phyloP scores from a whole-genome alignment of 2,113 vertebrate genomes.

The Spea bombifrons region DNA sequence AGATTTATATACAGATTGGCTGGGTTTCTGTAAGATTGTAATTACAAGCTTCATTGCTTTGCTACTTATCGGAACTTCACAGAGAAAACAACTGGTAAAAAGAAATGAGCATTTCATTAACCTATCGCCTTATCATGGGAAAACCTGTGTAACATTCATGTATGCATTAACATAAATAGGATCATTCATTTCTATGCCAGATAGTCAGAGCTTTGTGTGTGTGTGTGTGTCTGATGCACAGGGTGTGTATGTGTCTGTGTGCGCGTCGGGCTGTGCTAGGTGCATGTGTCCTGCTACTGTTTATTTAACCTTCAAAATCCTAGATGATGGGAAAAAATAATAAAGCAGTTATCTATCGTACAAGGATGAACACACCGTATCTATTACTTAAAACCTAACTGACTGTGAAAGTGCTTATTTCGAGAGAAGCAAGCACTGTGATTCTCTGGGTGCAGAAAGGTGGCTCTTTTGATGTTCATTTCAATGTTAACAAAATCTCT shows the following conservation, averaged over 20 bases:
- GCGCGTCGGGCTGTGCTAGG: slow-evolving; percentile 63
- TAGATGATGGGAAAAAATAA: slow-evolving; percentile 94
- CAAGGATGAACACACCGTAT: slow-evolving; percentile 99
- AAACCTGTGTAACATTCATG: slow-evolving; percentile 99
- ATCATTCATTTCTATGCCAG: slow-evolving; percentile 96
- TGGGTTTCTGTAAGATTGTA: slow-evolving; percentile 99
- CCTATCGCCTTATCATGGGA: slow-evolving; percentile 99
- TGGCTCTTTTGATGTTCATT: slow-evolving; percentile 92
- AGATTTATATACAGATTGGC: slow-evolving; percentile 99
- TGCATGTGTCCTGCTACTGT: slow-evolving; percentile 85
- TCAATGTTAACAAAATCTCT: slow-evolving; percentile 99
- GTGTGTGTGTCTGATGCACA: slow-evolving; percentile 63
- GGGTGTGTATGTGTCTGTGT: slow-evolving; percentile 54
- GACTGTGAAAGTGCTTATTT: slow-evolving; percentile 96
- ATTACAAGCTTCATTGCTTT: slow-evolving; percentile 99
- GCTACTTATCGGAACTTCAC: slow-evolving; percentile 99
- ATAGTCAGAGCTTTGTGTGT: slow-evolving; percentile 74
- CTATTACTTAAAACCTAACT: slow-evolving; percentile 99
- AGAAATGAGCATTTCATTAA: slow-evolving; percentile 99
- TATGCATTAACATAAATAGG: slow-evolving; percentile 99
- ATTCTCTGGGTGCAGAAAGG: slow-evolving; percentile 83
- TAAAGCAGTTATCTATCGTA: slow-evolving; percentile 98
- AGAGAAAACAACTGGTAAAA: slow-evolving; percentile 99
- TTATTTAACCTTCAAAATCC: slow-evolving; percentile 99
- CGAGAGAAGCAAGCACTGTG: slow-evolving; percentile 78